phyloP scores from a whole-genome alignment of 2,797 vertebrate genomes.

The Gymnodraco acuticeps region DNA sequence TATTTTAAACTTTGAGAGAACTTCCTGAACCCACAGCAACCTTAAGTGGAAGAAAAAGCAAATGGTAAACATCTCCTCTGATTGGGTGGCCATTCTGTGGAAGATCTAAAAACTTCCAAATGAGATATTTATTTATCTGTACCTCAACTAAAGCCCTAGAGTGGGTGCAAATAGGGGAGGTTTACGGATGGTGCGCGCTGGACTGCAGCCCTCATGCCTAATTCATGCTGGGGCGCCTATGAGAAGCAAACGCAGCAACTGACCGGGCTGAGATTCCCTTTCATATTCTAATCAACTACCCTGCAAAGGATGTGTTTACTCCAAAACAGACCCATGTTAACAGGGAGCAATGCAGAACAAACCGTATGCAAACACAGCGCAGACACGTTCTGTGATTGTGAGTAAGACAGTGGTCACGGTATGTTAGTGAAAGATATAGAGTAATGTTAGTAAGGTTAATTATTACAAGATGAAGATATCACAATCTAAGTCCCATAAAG shows the following conservation, averaged over 20 bases:
- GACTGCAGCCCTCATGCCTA: conserved; percentile 86
- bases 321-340: conserved; percentile 88
- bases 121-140: conserved; percentile 90
- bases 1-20: conserved; percentile 23
- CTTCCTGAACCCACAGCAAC: conserved; percentile 20
- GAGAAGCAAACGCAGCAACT: conserved; percentile 71
- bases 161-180: conserved; percentile 88
- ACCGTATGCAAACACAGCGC: conserved; percentile 30
- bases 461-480: background rate
- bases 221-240: conserved; percentile 90
- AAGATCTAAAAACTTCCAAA: conserved; percentile 85
- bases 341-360: conserved; percentile 76
- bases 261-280: conserved; percentile 86
- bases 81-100: conserved; percentile 35
- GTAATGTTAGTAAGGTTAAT: background rate
- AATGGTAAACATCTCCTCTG: conserved; percentile 22
- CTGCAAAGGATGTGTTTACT: conserved; percentile 88
- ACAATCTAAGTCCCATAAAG: background rate
- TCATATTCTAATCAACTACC: conserved; percentile 92
- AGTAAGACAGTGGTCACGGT: background rate
- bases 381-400: conserved; percentile 6
- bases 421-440: too few species aligned
- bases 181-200: conserved; percentile 83
- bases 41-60: conserved; percentile 9
- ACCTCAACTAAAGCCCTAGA: conserved; percentile 87